Base-by-base conservation (phyloP, 64 coral and sea anemone genomes). In the Montipora sp. region DNA sequence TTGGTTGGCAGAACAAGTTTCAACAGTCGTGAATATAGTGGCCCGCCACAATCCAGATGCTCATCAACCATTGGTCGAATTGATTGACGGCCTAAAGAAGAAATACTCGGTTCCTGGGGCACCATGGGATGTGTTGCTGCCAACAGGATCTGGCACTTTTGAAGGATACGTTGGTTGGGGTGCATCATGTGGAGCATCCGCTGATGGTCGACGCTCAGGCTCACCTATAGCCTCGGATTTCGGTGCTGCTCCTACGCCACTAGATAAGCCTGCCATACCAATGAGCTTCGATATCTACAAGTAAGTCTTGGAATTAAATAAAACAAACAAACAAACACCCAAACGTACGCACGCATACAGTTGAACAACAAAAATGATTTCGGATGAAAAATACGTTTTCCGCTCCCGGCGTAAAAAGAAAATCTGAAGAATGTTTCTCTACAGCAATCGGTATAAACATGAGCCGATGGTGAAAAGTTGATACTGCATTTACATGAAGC, bases 91-190 rank as follows among this genome's bases (percentile, higher is more conserved):
- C 8, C 72, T 96, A 19, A 89, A 92, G 61, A 83, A 92, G n/a
- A 96, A 96, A 43, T 96, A 96, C 86, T 90, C 93, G 3, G 73
- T 78, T 44, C 88, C 93, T 45, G 88, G 74, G 48, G 83, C 65
- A 51, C 77, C 78, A 59, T 96, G 69, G 48, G 73, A 96, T 18
- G 59, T 96, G 7, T 46, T 96, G 8, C 63, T 96, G 11, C 61
- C 90, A 9, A 78, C 94, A 8, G 94, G 94, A 77, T 78, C 90
- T 5, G 85, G 90, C 48, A 92, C 90, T n/a, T 96, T 96, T 89
- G 94, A 96, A 84, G 94, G 90, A 77, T 96, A 96, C 73, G 90
- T 96, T 75, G 94, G 94, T 0, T 92, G 90, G 94, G 94, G 94
- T 61, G 59, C 15, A 14, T 57, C 53, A 7, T 92, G 90, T 47